Evolutionary conservation across 1,140 invertebrate species (phyloP).

Genomic region (Drosophila takahashii): DNA sequence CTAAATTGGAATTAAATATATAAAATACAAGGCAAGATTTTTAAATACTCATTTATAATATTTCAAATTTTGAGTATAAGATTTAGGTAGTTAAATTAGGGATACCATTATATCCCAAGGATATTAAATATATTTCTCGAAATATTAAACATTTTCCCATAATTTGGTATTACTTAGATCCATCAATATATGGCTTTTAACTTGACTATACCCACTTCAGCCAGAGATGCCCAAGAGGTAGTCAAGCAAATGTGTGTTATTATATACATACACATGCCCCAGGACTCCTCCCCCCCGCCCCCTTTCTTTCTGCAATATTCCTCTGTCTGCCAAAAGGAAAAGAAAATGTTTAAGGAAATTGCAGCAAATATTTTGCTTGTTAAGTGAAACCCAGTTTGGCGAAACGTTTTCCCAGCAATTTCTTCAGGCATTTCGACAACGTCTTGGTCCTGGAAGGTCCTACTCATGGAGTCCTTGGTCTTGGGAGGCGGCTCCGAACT

Average conservation of each 20-base stretch:
- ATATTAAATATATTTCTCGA: too few relatives aligned
- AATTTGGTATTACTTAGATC: not conserved
- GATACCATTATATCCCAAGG: too few relatives aligned
- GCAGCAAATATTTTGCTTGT: constrained; percentile 83
- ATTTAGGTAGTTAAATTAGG: too few relatives aligned
- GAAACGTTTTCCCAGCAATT: constrained; percentile 69
- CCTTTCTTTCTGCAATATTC: constrained; percentile 1
- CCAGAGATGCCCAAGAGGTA: constrained; percentile 27
- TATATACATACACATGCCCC: constrained; percentile 35
- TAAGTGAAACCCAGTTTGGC: constrained; percentile 79
- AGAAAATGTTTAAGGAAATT: constrained; percentile 83
- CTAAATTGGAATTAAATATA: not conserved
- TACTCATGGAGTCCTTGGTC: not conserved
- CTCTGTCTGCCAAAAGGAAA: constrained; percentile 41
- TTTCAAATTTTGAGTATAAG: not conserved
- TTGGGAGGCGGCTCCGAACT: constrained; percentile 16
- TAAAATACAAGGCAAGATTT: too few relatives aligned
- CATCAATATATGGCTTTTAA: not conserved
- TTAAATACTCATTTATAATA: not conserved
- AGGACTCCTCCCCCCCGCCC: constrained; percentile 17
- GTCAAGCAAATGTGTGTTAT: constrained; percentile 63
- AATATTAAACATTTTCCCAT: not conserved
- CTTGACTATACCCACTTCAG: constrained; percentile 16
- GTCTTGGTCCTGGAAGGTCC: constrained; percentile 41
- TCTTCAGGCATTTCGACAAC: constrained; percentile 73